A percentile compares a stretch with the other conserved stretches of the same genome.
These are phyloP conservation scores for Brachionus asplanchnoidis DNA, from an alignment of 1,140 invertebrate genomes.

Conservation along the genomic window DNA sequence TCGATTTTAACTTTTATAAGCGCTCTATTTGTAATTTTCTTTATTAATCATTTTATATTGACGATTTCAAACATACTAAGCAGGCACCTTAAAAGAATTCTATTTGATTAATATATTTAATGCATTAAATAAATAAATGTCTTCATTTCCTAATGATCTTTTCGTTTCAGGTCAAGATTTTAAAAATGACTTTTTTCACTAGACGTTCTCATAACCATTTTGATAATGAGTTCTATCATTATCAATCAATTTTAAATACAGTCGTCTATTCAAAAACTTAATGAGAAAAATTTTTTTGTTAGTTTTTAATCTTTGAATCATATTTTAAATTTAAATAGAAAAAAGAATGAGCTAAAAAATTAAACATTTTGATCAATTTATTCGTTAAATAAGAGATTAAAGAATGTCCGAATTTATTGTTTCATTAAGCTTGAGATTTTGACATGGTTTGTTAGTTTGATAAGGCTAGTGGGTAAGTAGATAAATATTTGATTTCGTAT, in stretches of 20 bases:
- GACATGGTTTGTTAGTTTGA: background rate
- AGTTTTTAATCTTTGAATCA: background rate
- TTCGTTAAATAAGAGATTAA: background rate
- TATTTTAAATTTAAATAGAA: background rate
- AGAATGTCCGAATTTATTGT: background rate
- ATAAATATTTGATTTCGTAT: background rate
- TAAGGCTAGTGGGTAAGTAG: background rate
- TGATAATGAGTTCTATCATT: background rate
- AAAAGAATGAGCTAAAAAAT: background rate
- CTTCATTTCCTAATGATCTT: background rate
- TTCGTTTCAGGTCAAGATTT: background rate
- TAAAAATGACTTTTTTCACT: background rate
- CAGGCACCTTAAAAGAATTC: background rate
- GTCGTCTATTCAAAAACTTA: background rate
- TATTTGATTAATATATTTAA: background rate
- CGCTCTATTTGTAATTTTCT: background rate
- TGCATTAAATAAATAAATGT: background rate
- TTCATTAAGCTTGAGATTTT: background rate
- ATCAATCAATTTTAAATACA: background rate
- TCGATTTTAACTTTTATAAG: background rate
- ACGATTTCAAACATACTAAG: background rate
- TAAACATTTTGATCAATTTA: background rate
- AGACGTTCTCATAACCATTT: background rate
- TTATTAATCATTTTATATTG: background rate
- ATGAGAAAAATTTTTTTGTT: background rate